These are phyloP conservation scores for Lithophane semibrunnea DNA, from an alignment of 2,888 invertebrate genomes.

Conservation along the genomic window DNA sequence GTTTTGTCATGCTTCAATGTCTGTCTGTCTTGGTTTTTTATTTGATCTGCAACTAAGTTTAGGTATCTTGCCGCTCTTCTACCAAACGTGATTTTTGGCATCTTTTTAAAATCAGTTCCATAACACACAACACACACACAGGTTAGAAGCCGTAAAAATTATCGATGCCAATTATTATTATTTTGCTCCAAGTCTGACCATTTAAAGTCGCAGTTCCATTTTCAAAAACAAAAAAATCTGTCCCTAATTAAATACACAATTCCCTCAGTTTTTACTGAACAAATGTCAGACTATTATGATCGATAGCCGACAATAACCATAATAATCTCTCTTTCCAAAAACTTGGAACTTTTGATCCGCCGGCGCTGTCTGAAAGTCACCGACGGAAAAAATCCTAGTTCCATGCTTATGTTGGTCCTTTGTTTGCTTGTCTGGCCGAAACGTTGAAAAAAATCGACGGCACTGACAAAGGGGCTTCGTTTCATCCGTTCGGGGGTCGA, in stretches of 20 bases:
- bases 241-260: slow-evolving; percentile 36
- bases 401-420: slow-evolving; percentile 39
- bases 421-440: slow-evolving; percentile 53
- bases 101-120: background rate
- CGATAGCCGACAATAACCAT: slow-evolving; percentile 51
- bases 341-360: slow-evolving; percentile 64
- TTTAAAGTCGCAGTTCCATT: background rate
- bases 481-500: slow-evolving; percentile 53
- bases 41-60: background rate
- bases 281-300: slow-evolving; percentile 57
- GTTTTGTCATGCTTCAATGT: too few species aligned
- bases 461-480: slow-evolving; percentile 59
- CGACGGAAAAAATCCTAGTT: slow-evolving; percentile 42
- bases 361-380: slow-evolving; percentile 37
- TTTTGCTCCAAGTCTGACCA: background rate
- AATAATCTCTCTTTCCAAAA: slow-evolving; percentile 50
- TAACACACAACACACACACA: too few species aligned
- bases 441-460: slow-evolving; percentile 58
- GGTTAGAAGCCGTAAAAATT: background rate
- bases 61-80: background rate
- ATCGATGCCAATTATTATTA: background rate
- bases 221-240: slow-evolving; percentile 25
- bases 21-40: too few species aligned
- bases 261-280: slow-evolving; percentile 21
- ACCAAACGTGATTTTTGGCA: background rate